A percentile compares a stretch with the other conserved stretches of the same genome.
phyloP scores from a whole-genome alignment of 2,797 vertebrate species.

The Acanthurus lineatus region DNA sequence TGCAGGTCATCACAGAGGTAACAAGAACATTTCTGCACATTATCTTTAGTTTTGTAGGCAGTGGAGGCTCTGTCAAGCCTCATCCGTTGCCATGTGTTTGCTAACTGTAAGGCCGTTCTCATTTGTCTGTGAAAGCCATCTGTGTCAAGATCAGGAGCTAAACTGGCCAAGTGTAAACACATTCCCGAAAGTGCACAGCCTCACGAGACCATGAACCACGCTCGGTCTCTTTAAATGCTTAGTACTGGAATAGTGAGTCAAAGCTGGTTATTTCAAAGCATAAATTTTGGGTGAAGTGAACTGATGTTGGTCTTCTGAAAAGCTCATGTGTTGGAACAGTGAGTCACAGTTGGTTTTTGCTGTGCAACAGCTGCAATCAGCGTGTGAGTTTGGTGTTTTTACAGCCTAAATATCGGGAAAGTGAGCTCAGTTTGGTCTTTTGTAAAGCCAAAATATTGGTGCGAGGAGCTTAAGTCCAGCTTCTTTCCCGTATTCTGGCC shows the following conservation, averaged over 20 bases:
- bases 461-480: not conserved
- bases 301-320: slow-evolving; percentile 12
- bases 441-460: not conserved
- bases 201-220: not conserved
- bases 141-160: slow-evolving; percentile 3
- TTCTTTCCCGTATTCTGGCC: not conserved
- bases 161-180: slow-evolving; percentile 28
- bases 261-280: slow-evolving; percentile 17
- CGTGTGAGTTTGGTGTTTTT: slow-evolving; percentile 25
- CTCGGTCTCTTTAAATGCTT: slow-evolving; percentile 9
- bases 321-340: slow-evolving; percentile 12
- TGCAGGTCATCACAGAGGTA: slow-evolving; percentile 96
- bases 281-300: slow-evolving; percentile 13
- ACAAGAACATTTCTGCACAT: slow-evolving; percentile 31
- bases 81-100: slow-evolving; percentile 14
- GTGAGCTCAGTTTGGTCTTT: slow-evolving; percentile 8
- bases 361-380: not conserved
- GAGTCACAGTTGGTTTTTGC: slow-evolving; percentile 28
- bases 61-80: not conserved
- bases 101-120: not conserved
- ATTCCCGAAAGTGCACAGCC: not conserved
- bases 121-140: not conserved
- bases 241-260: slow-evolving; percentile 7
- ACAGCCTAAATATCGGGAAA: not conserved
- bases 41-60: not conserved